Evolutionary conservation across 2,888 invertebrate genomes (phyloP), one percentile per base, ranked within the genome.

Genomic region (Ectemnius cavifrons): DNA sequence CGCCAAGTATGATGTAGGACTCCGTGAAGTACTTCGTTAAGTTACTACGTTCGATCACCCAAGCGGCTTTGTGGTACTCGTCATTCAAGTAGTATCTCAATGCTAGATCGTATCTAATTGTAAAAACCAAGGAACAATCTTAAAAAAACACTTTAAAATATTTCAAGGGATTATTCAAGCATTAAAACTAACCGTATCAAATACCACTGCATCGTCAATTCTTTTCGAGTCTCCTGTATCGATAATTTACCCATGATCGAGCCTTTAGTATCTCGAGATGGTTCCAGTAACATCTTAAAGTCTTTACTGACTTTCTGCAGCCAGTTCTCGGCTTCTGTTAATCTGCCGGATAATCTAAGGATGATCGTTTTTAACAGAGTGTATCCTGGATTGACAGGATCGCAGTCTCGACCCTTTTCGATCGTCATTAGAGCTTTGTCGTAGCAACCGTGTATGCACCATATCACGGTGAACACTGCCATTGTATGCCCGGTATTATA

Each of bases 341-440:
- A 67, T 20, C 84, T 80, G 11, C 86, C 84, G 8, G 83, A 82
- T 13, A 84, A 45, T 59, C 85, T 78, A 23, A 86, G 62, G 4
- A 83, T 52, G 4, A 85, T 75, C 0, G 83, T 75, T 60, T 84
- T 85, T 2, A 86, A 52, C 4, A 86, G 62, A 20, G 78, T 81
- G 14, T 82, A 85, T n/a, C 84, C 84, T 18, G 84, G 84, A 73
- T 86, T 84, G 62, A 79, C 82, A 4, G 85, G 85, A 71, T 85
- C 82, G 28, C 84, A 85, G 47, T 84, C 81, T 2, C 82, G 68
- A 11, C 77, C 84, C 20, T 84, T 86, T 13, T 83, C 82, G 5
- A 81, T 77, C 6, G 79, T 77, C 47, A 80, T 59, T 23, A 85
- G 63, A 18, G 79, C 84, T 69, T 85, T 85, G 18, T 85, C 85